Evolutionary conservation across 1,140 invertebrate genomes (phyloP), one percentile per base, ranked within the genome.

Genomic region (Chironomus tepperi): DNA sequence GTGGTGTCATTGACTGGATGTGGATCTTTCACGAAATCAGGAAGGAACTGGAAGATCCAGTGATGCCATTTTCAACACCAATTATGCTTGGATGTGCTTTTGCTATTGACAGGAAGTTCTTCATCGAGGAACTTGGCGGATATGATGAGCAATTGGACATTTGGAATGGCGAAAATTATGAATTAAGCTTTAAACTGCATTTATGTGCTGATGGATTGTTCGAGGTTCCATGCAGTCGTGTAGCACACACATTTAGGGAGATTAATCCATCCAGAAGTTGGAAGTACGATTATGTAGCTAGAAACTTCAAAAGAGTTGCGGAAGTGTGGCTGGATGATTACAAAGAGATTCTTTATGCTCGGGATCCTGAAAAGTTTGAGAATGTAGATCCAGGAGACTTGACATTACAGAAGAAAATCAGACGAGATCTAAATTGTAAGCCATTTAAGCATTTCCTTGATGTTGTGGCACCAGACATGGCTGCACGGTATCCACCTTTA

Each of bases 151-250:
- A 89, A 24, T 87, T 99, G 79, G 95, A 93, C 76, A 92, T 90
- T 83, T 99, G 97, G 97, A 97, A 97, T 42, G 97, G 96, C 12
- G 97, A 99, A 82, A 98, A 99, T 79, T 92, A 98, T 75, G 97
- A 99, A 83, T 87, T 99, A 74, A 98, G 96, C 73, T 98, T 99
- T 78, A 95, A 98, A 84, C 94, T 97, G 72, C 92, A 90, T 90
- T 91, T 92, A 80, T 92, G 91, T 77, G 97, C 86, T 83, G 98
- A 98, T 79, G 91, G 91, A 87, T 94, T 93, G 93, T 89, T 85
- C 82, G 96, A 87, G 84, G 89, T 85, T n/a, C 96, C 97, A 1
- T 99, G 97, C 80, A 98, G 96, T 0, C 88, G 95, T 77, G 96
- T 99, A 9, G 97, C 96, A 0, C 97, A 99, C 82, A 96, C 97